Percentiles rank a stretch among this genome's conserved stretches.
Conservation (phyloP, 1,140 invertebrate genomes). For the Tetraneura akinire region DNA sequence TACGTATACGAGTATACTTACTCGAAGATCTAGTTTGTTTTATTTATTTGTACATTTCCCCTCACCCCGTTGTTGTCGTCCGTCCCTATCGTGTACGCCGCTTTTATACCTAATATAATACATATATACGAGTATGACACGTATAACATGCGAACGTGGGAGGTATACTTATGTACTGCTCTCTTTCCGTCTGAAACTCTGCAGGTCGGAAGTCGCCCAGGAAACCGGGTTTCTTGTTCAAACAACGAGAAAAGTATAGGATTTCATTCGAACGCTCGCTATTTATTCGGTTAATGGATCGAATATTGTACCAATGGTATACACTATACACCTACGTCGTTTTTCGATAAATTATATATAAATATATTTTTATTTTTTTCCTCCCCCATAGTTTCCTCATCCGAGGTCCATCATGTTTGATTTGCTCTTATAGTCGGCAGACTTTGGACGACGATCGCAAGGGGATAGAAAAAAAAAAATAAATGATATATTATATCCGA, state of each 20-base stretch:
- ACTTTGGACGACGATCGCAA: background rate
- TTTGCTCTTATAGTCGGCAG: background rate
- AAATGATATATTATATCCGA: conserved; percentile 6
- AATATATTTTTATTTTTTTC: conserved; percentile 8
- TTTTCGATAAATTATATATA: no score
- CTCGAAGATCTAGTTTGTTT: conserved; percentile 30
- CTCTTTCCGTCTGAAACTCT: background rate
- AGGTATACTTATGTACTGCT: background rate
- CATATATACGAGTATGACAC: no score
- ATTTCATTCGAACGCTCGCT: conserved; percentile 19
- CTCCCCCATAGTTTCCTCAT: background rate
- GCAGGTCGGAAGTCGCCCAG: conserved; percentile 45
- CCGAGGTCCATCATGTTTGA: no score
- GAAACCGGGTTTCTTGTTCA: conserved; percentile 48
- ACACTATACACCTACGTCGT: no score
- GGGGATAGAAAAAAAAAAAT: background rate
- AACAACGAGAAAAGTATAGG: conserved; percentile 42
- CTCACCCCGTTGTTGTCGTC: background rate
- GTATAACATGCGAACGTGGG: no score
- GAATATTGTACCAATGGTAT: no score
- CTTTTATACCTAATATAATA: no score
- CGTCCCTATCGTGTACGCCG: background rate
- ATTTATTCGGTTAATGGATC: conserved; percentile 39
- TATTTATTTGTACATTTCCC: no score
- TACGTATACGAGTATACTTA: no score